Base-by-base conservation (phyloP, 2,113 vertebrate genomes). In the Lasiurus borealis region DNA sequence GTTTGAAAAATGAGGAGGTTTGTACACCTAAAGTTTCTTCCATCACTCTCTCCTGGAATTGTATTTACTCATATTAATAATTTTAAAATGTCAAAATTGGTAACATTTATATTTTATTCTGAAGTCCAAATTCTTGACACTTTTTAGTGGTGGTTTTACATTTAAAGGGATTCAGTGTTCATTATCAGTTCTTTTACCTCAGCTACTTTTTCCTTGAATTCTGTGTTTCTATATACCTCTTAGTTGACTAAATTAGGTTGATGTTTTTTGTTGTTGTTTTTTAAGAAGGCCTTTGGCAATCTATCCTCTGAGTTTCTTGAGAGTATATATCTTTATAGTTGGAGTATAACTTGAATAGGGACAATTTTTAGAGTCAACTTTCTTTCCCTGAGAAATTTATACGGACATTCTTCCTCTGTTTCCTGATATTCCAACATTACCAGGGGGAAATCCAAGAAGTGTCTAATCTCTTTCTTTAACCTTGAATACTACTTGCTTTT, bases 61-160 rank as follows among this genome's bases (percentile, higher is more conserved):
- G 7, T 34, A 57, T 48, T 86, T 73, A 73, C 23, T 82, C 40
- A 34, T 72, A 48, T 50, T 57, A 64, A 40, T 73, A 72, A 85
- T n/a, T 84, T 89, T 16, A 69, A 54, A 80, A 50, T 85, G 36
- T 96, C 66, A 80, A 73, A 34, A 48, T 68, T n/a, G 44, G 44
- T 78, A 77, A 77, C 29, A 73, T 78, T 94, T 76, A 80, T 14
- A 48, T 88, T 83, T 80, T 78, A 68, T 50, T 50, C 27, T 94
- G 36, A 31, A 80, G 9, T 91, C 14, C 78, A 87, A 96, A 73
- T 91, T 78, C 18, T 48, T 88, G 23, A 77, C 44, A 71, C 48
- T 52, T 93, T 91, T 76, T 59, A 64, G 62, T 40, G 27, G n/a
- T 90, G 87, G 15, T 40, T 82, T 93, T 82, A 62, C 69, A 57